Evolutionary conservation across 2,113 vertebrate genomes (phyloP), one percentile per base, ranked within the genome.

Genomic region (Percina caprodes): DNA sequence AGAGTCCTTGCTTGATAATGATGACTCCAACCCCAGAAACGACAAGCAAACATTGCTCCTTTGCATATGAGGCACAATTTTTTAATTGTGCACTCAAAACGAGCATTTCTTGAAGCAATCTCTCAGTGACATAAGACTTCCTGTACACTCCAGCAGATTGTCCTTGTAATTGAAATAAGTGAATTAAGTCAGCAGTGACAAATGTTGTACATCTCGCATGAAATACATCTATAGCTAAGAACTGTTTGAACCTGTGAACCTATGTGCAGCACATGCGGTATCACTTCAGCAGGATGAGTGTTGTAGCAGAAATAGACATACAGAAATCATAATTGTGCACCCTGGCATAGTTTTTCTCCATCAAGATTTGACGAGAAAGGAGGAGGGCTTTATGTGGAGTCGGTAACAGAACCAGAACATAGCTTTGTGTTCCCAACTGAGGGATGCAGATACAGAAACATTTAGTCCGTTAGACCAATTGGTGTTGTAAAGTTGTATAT

Each of bases 201-300:
- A 89, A 89, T 83, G 83, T 80, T 79, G 80, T 69, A 65, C 23
- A 33, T 76, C 74, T 87, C 33, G 3, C 71, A 72, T 80, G 65
- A 85, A 79, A 74, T 49, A 81, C 73, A 42, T 79, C 82, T 87
- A 79, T 85, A 88, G 86, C 82, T 21, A 77, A 49, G 81, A 85
- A 80, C 85, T 51, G 78, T 67, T 49, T 78, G 89, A 88, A 92
- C 85, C 80, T 83, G 92, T 85, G 86, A 86, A 59, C 79, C 74
- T 79, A 71, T 65, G 83, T 80, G 80, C 62, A 88, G 83, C 82
- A 80, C 89, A 86, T 85, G 81, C 86, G 74, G 52, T 75, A 75
- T 85, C 66, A 68, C 66, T 78, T 80, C 71, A 90, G 85, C 86
- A 89, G 87, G 89, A 86, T 58, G 75, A 80, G 59, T 79, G 71